Conservation (phyloP, 2,797 vertebrate genomes). For the Danio aesculapii region DNA sequence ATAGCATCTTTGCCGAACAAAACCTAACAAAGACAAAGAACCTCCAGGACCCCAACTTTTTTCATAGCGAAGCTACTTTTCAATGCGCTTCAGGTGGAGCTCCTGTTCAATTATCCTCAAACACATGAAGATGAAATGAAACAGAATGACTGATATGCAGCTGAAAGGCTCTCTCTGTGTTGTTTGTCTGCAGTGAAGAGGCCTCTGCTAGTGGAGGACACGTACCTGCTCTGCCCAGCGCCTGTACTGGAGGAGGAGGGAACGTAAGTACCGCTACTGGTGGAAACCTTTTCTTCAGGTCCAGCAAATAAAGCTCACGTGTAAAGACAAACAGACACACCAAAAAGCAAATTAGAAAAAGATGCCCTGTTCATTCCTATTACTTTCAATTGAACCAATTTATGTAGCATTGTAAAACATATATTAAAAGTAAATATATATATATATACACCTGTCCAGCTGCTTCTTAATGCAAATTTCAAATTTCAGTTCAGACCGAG, state of each 20-base stretch:
- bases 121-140: neutral
- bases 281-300: constrained; percentile 11
- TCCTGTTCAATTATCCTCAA: neutral
- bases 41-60: neutral
- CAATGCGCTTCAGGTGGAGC: neutral
- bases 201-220: constrained; percentile 91
- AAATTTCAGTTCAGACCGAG: no score
- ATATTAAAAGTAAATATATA: no score
- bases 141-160: neutral
- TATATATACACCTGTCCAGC: no score
- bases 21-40: neutral
- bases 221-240: constrained; percentile 93
- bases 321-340: constrained; percentile 18
- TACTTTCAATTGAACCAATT: no score
- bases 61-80: neutral
- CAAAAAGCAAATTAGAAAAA: constrained; percentile 41
- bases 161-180: constrained; percentile 4
- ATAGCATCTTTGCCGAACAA: neutral
- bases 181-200: constrained; percentile 86
- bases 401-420: no score
- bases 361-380: neutral
- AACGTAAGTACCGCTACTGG: constrained; percentile 81
- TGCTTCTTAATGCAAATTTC: no score
- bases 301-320: constrained; percentile 13
- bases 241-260: constrained; percentile 90